Percentiles rank a stretch among this genome's conserved stretches.
These are phyloP conservation scores for Thamnophis elegans DNA, from an alignment of 2,797 vertebrate genomes.

Conservation along the genomic window DNA sequence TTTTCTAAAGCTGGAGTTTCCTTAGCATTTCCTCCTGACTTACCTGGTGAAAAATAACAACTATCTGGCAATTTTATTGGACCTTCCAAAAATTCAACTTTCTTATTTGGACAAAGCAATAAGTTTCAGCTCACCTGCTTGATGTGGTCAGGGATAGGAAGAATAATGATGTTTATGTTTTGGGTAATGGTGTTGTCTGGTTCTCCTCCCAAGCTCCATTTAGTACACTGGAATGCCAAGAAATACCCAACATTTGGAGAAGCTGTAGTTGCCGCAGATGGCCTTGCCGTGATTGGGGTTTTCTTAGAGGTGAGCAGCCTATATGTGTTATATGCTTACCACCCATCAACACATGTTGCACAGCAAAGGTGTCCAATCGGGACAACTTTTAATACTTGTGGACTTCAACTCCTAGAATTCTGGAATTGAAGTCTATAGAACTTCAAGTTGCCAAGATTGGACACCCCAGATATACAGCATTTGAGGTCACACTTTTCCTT, in stretches of 20 bases:
- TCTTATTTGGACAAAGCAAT: not conserved
- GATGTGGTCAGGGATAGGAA: not conserved
- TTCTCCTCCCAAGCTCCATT: conserved; percentile 82
- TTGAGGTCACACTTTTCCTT: not conserved
- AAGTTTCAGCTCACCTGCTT: not conserved
- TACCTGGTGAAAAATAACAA: not conserved
- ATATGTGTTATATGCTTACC: not conserved
- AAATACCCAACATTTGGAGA: conserved; percentile 88
- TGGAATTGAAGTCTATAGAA: not conserved
- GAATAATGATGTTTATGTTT: not conserved
- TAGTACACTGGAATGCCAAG: conserved; percentile 95
- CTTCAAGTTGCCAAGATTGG: not conserved
- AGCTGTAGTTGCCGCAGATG: conserved; percentile 84
- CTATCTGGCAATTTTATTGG: not conserved
- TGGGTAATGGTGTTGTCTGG: conserved; percentile 8
- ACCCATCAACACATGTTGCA: not conserved
- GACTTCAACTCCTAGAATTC: not conserved
- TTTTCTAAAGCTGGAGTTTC: not conserved
- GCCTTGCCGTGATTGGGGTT: conserved; percentile 90
- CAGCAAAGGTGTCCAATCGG: not conserved
- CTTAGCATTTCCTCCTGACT: not conserved
- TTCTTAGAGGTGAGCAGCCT: conserved; percentile 87
- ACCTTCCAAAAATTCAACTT: not conserved
- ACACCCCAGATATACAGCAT: not conserved
- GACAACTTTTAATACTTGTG: not conserved